Evolutionary conservation across 2,113 vertebrate species (phyloP).

Genomic region (Phaethon lepturus): DNA sequence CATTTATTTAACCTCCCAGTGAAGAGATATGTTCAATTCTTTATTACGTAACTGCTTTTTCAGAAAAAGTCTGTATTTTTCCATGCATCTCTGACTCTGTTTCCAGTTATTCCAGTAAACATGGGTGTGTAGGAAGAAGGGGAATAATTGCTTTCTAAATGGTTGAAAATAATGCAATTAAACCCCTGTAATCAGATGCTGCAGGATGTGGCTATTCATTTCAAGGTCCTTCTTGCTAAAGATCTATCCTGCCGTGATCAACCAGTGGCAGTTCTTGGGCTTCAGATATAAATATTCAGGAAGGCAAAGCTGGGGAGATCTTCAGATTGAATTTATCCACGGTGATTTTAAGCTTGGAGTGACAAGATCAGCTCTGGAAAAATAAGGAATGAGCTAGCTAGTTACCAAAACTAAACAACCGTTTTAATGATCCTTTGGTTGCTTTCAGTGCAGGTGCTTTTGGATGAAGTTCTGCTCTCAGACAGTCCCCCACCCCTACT

Average conservation of each 20-base stretch:
- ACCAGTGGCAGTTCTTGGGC: not conserved
- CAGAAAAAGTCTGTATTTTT: not conserved
- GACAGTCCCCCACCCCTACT: not conserved
- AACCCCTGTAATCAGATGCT: not conserved
- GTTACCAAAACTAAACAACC: not conserved
- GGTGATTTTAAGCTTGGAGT: not conserved
- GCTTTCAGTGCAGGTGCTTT: not conserved
- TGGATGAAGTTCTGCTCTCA: not conserved
- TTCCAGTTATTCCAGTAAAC: constrained; percentile 2
- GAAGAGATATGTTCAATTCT: not conserved
- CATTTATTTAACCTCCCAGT: not conserved
- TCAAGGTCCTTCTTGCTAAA: not conserved
- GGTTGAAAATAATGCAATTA: not conserved
- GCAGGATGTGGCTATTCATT: constrained; percentile 12
- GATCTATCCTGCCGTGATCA: not conserved
- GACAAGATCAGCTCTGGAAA: not conserved
- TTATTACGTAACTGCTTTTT: not conserved
- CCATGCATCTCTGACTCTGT: not conserved
- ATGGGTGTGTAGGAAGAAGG: not conserved
- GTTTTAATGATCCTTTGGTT: not conserved
- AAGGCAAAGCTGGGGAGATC: not conserved
- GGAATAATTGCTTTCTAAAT: not conserved
- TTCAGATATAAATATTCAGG: not conserved
- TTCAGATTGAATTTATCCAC: not conserved
- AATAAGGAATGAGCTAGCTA: not conserved